Percentiles rank a stretch among this genome's conserved stretches.
Evolutionary conservation across 2,113 vertebrate species (phyloP).

Genomic region (Rhagologus leucostigma): DNA sequence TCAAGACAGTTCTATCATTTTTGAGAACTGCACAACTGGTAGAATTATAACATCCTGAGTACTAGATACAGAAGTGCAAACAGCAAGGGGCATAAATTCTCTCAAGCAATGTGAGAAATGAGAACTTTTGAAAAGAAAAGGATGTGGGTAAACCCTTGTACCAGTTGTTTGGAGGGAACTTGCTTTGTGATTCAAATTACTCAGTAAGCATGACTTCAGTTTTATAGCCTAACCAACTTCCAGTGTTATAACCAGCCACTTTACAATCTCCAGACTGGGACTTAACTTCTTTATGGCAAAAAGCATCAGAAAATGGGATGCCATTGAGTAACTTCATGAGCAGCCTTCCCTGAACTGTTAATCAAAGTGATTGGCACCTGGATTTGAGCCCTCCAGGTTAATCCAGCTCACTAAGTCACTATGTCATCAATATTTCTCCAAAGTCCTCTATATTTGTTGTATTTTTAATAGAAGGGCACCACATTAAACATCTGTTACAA

Average conservation of each 20-base stretch:
- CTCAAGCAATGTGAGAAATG: neutral
- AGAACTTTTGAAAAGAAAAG: neutral
- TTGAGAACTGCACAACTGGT: neutral
- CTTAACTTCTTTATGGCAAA: neutral
- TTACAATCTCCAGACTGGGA: neutral
- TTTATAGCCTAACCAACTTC: neutral
- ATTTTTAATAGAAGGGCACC: neutral
- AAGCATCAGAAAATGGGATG: neutral
- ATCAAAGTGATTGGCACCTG: neutral
- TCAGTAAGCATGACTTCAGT: neutral
- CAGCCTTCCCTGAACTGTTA: neutral
- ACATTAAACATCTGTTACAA: neutral
- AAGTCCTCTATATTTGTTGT: neutral
- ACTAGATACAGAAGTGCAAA: neutral
- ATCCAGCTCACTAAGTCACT: neutral
- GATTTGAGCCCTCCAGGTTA: neutral
- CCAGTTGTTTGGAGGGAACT: neutral
- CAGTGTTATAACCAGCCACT: neutral
- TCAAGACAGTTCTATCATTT: neutral
- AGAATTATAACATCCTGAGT: neutral
- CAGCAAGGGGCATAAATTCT: neutral
- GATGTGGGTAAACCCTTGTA: neutral
- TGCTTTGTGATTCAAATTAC: neutral
- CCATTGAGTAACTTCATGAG: neutral
- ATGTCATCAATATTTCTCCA: neutral